These are phyloP conservation scores for Synchiropus splendidus DNA, from an alignment of 2,113 vertebrate genomes.

Conservation along the genomic window DNA sequence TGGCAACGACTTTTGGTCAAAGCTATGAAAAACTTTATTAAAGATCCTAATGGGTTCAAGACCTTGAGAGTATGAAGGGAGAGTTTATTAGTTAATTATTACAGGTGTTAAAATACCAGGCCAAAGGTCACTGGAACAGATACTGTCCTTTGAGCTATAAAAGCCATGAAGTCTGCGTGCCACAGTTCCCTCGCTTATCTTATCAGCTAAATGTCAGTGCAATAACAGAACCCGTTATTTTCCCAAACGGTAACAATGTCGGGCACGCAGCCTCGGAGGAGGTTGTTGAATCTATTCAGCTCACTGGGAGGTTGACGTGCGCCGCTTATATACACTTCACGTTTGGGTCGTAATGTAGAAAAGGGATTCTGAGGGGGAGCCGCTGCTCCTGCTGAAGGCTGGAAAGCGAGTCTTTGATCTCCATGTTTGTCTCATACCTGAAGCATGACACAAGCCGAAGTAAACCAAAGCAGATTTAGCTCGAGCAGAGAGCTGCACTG, in stretches of 20 bases:
- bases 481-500: slow-evolving; percentile 5
- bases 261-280: slow-evolving; percentile 15
- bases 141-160: slow-evolving; percentile 38
- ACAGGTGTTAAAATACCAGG: slow-evolving; percentile 22
- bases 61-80: no score
- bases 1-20: no score
- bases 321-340: slow-evolving; percentile 44
- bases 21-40: no score
- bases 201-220: slow-evolving; percentile 41
- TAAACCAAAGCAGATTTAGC: slow-evolving; percentile 59
- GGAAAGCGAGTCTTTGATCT: slow-evolving; percentile 53
- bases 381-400: no score
- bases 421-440: slow-evolving; percentile 57
- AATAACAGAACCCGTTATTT: slow-evolving; percentile 49
- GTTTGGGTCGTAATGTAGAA: slow-evolving; percentile 42
- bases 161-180: slow-evolving; percentile 2
- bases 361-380: slow-evolving; percentile 18
- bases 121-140: slow-evolving; percentile 6
- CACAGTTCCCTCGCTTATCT: slow-evolving; percentile 38
- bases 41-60: no score
- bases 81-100: slow-evolving; percentile 51
- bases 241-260: slow-evolving; percentile 27
- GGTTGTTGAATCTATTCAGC: slow-evolving; percentile 22
- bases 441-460: slow-evolving; percentile 53
- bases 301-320: slow-evolving; percentile 19